These are phyloP conservation scores for Scaptomyza polygonia DNA, from an alignment of 2,888 invertebrate species.

Conservation along the genomic window DNA sequence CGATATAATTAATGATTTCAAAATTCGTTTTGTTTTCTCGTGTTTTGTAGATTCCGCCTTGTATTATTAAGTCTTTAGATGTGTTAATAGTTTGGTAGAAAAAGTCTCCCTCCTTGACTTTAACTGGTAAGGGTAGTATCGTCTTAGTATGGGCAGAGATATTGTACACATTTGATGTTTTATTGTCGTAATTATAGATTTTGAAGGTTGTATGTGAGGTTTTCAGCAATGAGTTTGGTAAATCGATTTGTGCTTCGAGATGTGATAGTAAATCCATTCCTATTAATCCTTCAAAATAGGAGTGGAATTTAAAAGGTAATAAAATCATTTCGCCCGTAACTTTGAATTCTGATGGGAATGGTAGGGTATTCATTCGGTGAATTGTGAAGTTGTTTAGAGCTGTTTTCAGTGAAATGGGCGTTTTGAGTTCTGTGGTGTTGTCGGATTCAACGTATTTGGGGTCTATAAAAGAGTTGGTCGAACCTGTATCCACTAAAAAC, in stretches of 20 bases:
- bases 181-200: background rate
- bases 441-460: too few species aligned
- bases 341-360: background rate
- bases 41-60: background rate
- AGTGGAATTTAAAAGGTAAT: background rate
- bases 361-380: background rate
- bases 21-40: background rate
- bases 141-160: constrained; percentile 7
- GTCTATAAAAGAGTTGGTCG: too few species aligned
- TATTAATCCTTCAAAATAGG: background rate
- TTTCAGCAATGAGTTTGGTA: constrained; percentile 5
- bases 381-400: background rate
- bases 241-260: background rate
- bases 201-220: background rate
- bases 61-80: background rate
- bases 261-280: too few species aligned
- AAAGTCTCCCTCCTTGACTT: background rate
- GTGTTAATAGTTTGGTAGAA: background rate
- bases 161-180: background rate
- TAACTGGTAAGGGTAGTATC: background rate
- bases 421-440: too few species aligned
- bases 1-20: background rate
- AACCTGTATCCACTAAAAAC: too few species aligned
- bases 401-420: too few species aligned
- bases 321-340: background rate